Conservation (phyloP, 2,888 invertebrate species). For the Melanchra persicariae region DNA sequence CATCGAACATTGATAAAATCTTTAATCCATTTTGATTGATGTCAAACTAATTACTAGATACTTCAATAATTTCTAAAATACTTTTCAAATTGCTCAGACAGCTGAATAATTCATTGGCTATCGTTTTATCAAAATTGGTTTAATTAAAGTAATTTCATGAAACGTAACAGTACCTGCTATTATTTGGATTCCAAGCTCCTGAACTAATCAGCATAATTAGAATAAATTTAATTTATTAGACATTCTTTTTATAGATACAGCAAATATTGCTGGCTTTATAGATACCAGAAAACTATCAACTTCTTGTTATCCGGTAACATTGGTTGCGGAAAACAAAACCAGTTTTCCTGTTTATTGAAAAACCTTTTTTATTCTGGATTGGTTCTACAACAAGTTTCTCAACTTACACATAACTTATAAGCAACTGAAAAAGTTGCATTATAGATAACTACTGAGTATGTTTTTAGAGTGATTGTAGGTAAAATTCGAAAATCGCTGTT, state of each 20-base stretch:
- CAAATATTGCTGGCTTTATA: not conserved
- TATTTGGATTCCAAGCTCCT: slow-evolving; percentile 25
- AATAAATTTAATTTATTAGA: slow-evolving; percentile 12
- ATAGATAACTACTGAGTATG: not conserved
- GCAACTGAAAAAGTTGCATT: not conserved
- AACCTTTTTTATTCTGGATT: not conserved
- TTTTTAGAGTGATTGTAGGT: not conserved
- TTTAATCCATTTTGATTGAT: slow-evolving; percentile 54
- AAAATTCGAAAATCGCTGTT: not conserved
- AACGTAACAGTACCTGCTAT: slow-evolving; percentile 34
- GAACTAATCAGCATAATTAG: slow-evolving; percentile 23
- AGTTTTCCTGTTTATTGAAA: not conserved
- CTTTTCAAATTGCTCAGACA: slow-evolving; percentile 45
- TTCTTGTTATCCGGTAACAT: not conserved
- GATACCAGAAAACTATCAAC: not conserved
- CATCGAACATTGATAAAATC: slow-evolving; percentile 57
- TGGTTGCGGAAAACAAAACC: not conserved
- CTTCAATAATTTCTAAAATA: slow-evolving; percentile 47
- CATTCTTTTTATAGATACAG: not conserved
- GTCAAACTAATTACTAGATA: slow-evolving; percentile 45
- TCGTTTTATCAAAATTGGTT: slow-evolving; percentile 43
- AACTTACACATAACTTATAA: not conserved
- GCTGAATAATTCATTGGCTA: slow-evolving; percentile 49
- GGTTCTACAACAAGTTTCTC: too few relatives aligned
- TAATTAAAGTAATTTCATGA: slow-evolving; percentile 54